Evolutionary conservation across 2,888 invertebrate species (phyloP).

Genomic region (Pristionchus mayeri): DNA sequence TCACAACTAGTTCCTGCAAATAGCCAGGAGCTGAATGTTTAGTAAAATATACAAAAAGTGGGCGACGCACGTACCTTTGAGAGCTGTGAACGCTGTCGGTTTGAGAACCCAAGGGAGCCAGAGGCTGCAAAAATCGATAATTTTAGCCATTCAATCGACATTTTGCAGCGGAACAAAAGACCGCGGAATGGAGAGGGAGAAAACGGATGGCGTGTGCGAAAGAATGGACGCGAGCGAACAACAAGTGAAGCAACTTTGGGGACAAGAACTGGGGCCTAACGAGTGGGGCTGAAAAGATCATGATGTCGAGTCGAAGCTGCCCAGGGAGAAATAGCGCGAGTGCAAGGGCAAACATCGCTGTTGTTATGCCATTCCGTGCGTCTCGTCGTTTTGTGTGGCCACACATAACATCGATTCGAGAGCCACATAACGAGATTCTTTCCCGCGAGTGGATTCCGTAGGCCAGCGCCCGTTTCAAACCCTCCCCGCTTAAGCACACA

Average conservation of each 20-base stretch:
- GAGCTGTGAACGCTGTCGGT: conserved; percentile 35
- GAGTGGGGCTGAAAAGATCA: background rate
- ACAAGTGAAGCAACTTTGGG: conserved; percentile 5
- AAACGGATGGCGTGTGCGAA: no score
- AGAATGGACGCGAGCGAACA: background rate
- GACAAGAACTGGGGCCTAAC: background rate
- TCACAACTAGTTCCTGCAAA: no score
- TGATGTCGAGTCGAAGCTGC: background rate
- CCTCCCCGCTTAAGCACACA: conserved; percentile 16
- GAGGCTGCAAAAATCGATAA: background rate
- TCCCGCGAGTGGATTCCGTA: conserved; percentile 39
- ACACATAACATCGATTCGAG: conserved; percentile 17
- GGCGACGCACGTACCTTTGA: background rate
- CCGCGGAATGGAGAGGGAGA: background rate
- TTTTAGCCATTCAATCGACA: background rate
- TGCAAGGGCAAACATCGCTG: conserved; percentile 24
- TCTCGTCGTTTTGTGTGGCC: background rate
- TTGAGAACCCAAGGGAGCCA: conserved; percentile 13
- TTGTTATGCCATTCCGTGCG: conserved; percentile 7
- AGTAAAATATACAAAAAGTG: background rate
- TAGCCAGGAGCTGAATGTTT: no score
- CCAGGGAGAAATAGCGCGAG: background rate
- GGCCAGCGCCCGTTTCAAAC: conserved; percentile 38
- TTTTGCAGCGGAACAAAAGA: background rate
- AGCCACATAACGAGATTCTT: conserved; percentile 34